A percentile compares a stretch with the other conserved stretches of the same genome.
Conservation (phyloP, 2,888 invertebrate species). For the Anagyrus pseudococci region DNA sequence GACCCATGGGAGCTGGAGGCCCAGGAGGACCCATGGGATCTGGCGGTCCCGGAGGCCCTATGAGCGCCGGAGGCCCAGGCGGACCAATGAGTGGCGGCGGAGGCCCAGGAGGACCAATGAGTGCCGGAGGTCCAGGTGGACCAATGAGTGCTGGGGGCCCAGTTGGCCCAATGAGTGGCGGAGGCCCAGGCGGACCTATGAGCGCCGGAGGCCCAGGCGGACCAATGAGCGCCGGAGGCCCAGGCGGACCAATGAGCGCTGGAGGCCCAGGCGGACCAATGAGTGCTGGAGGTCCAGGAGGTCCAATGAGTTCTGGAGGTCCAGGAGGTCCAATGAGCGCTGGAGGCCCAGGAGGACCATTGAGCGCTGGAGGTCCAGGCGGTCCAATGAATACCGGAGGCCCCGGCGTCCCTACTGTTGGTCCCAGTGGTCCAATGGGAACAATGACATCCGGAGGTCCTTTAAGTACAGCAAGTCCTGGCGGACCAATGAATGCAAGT, state of each 20-base stretch:
- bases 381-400: background rate
- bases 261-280: slow-evolving; percentile 39
- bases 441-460: slow-evolving; percentile 15
- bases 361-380: slow-evolving; percentile 5
- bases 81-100: slow-evolving; percentile 54
- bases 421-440: slow-evolving; percentile 26
- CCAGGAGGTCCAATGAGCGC: slow-evolving; percentile 20
- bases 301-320: slow-evolving; percentile 31
- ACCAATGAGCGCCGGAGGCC: background rate
- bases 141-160: slow-evolving; percentile 30
- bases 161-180: slow-evolving; percentile 13
- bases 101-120: slow-evolving; percentile 44
- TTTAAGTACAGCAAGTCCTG: slow-evolving; percentile 15
- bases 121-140: slow-evolving; percentile 42
- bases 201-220: slow-evolving; percentile 42
- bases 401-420: slow-evolving; percentile 38
- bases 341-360: slow-evolving; percentile 5
- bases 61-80: slow-evolving; percentile 54
- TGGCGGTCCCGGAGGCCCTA: slow-evolving; percentile 37
- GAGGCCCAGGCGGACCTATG: slow-evolving; percentile 45
- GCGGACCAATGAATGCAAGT: slow-evolving; percentile 16
- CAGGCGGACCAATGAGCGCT: slow-evolving; percentile 16
- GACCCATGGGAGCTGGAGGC: slow-evolving; percentile 35
- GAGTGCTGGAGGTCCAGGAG: background rate
- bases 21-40: slow-evolving; percentile 48